A percentile compares a stretch with the other conserved stretches of the same genome.
These are phyloP conservation scores for Cantharis flavilabris DNA, from an alignment of 2,888 invertebrate species.

Conservation along the genomic window DNA sequence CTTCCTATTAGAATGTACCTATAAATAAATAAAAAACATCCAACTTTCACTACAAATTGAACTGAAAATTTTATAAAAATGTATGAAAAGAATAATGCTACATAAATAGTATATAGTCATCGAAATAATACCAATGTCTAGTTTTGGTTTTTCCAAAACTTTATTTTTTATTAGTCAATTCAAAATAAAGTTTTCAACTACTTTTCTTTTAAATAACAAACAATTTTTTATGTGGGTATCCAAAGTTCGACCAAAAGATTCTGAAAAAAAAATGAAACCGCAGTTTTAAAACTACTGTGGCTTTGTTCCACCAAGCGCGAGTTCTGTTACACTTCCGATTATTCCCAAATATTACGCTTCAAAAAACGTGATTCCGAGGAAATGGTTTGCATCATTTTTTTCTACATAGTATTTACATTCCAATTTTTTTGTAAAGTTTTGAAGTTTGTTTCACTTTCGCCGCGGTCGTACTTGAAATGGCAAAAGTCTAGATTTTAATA, in stretches of 20 bases:
- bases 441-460: not conserved
- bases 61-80: no score
- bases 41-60: not conserved
- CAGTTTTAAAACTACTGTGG: not conserved
- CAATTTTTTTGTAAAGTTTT: not conserved
- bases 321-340: not conserved
- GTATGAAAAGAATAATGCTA: no score
- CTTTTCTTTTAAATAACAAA: not conserved
- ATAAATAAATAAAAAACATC: no score
- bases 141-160: not conserved
- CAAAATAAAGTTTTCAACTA: not conserved
- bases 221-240: not conserved
- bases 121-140: not conserved
- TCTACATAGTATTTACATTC: not conserved
- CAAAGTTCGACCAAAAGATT: not conserved
- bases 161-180: not conserved
- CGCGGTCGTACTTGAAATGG: not conserved
- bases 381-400: not conserved
- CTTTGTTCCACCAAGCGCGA: not conserved
- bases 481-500: no score
- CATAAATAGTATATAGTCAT: no score
- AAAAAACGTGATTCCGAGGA: not conserved
- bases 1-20: not conserved
- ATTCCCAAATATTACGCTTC: not conserved
- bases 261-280: not conserved